These are phyloP conservation scores for Ficedula albicollis DNA, from an alignment of 2,797 vertebrate species.

Conservation along the genomic window DNA sequence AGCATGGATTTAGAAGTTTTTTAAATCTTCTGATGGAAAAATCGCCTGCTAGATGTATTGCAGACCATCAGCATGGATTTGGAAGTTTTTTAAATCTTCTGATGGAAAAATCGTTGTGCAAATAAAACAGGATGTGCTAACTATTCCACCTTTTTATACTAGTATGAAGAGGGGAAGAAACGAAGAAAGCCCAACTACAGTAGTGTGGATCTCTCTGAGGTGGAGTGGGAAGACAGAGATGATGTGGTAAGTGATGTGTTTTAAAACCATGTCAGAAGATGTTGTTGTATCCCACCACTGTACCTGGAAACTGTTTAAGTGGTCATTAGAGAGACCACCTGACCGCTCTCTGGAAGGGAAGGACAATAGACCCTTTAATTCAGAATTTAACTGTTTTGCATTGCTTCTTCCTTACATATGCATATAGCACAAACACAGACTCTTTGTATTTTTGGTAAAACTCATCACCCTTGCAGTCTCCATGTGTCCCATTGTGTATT, in stretches of 20 bases:
- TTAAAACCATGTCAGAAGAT: not conserved
- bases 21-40: not conserved
- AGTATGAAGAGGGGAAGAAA: conserved; percentile 95
- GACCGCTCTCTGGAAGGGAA: not conserved
- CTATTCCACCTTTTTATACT: not conserved
- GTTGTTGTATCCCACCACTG: not conserved
- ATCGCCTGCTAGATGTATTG: not conserved
- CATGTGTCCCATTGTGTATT: not conserved
- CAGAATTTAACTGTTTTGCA: not conserved
- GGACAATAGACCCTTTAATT: not conserved
- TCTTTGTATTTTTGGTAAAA: not conserved
- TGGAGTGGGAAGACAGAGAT: conserved; percentile 97
- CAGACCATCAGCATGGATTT: too few relatives aligned
- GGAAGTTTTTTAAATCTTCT: not conserved
- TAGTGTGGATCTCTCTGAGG: conserved; percentile 96
- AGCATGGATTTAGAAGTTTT: not conserved
- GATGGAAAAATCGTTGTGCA: not conserved
- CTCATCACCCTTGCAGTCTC: not conserved
- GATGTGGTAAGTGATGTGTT: conserved; percentile 84
- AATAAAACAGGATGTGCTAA: not conserved
- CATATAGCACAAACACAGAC: not conserved
- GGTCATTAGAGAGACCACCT: not conserved
- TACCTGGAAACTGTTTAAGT: not conserved
- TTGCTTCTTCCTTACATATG: not conserved
- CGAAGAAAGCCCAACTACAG: conserved; percentile 96